phyloP scores from a whole-genome alignment of 2,113 vertebrate species.

The Thamnaconus septentrionalis region DNA sequence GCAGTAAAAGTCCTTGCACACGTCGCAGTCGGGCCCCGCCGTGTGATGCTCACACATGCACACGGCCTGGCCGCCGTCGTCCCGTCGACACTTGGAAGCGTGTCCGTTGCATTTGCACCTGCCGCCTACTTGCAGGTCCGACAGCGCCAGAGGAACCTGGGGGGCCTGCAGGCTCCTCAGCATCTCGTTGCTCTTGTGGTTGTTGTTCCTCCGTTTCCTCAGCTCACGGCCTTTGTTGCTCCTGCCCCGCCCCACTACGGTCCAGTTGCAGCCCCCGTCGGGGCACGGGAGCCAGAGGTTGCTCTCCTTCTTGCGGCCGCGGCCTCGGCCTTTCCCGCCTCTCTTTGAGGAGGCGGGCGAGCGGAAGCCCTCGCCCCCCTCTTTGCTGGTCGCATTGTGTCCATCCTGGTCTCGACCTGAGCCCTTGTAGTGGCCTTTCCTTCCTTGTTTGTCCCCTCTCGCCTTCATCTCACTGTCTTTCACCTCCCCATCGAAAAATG shows the following conservation, averaged over 20 bases:
- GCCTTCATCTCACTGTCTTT: slow-evolving; percentile 48
- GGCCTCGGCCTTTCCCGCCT: slow-evolving; percentile 49
- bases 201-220: slow-evolving; percentile 76
- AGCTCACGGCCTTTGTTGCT: slow-evolving; percentile 66
- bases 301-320: slow-evolving; percentile 58
- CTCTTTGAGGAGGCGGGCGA: slow-evolving; percentile 42
- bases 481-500: slow-evolving; percentile 54
- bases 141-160: slow-evolving; percentile 63
- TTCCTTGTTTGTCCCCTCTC: slow-evolving; percentile 48
- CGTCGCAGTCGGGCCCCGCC: slow-evolving; percentile 81
- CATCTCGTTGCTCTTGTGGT: slow-evolving; percentile 38
- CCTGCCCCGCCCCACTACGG: slow-evolving; percentile 52
- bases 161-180: slow-evolving; percentile 40
- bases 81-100: slow-evolving; percentile 78
- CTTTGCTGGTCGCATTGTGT: slow-evolving; percentile 76
- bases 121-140: slow-evolving; percentile 84
- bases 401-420: slow-evolving; percentile 58
- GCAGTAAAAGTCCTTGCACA: slow-evolving; percentile 81
- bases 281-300: slow-evolving; percentile 60
- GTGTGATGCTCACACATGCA: slow-evolving; percentile 85
- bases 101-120: slow-evolving; percentile 86
- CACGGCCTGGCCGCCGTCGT: slow-evolving; percentile 65
- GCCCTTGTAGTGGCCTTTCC: slow-evolving; percentile 62
- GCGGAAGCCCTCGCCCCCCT: slow-evolving; percentile 38
- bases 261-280: slow-evolving; percentile 66